A percentile compares a stretch with the other conserved stretches of the same genome.
Evolutionary conservation across 1,140 invertebrate genomes (phyloP).

Genomic region (Drosophila gunungcola): DNA sequence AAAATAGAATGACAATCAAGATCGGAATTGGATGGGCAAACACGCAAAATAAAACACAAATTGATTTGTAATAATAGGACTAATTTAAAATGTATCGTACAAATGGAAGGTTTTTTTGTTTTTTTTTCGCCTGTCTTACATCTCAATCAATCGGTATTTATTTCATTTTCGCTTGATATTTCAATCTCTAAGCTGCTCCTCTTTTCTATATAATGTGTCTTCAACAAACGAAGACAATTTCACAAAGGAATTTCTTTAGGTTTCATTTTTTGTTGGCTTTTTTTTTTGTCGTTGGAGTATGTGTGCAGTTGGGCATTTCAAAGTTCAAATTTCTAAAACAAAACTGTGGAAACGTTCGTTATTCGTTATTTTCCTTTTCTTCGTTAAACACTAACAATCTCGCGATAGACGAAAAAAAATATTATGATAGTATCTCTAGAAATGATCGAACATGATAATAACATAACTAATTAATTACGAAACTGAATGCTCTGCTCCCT

Average conservation of each 20-base stretch:
- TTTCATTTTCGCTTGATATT: not conserved
- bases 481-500: slow-evolving; percentile 48
- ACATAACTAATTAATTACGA: slow-evolving; percentile 56
- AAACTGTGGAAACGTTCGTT: slow-evolving; percentile 27
- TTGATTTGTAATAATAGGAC: slow-evolving; percentile 43
- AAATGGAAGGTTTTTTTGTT: slow-evolving; percentile 47
- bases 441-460: slow-evolving; percentile 46
- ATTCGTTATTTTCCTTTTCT: slow-evolving; percentile 12
- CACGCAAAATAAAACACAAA: slow-evolving; percentile 25
- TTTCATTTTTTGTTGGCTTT: slow-evolving; percentile 11
- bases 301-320: slow-evolving; percentile 41
- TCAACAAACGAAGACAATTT: slow-evolving; percentile 71
- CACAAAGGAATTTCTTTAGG: slow-evolving; percentile 37
- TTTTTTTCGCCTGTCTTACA: slow-evolving; percentile 13
- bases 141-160: slow-evolving; percentile 17
- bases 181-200: slow-evolving; percentile 20
- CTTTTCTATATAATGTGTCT: slow-evolving; percentile 29
- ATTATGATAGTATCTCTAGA: slow-evolving; percentile 43
- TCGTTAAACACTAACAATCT: slow-evolving; percentile 69
- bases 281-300: slow-evolving; percentile 30
- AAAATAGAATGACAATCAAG: slow-evolving; percentile 31
- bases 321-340: slow-evolving; percentile 40
- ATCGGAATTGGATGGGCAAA: slow-evolving; percentile 6
- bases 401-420: slow-evolving; percentile 57
- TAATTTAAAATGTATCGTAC: slow-evolving; percentile 64